Evolutionary conservation across 2,797 vertebrate species (phyloP), one percentile per base, ranked within the genome.

Genomic region (Phataginus tricuspis): DNA sequence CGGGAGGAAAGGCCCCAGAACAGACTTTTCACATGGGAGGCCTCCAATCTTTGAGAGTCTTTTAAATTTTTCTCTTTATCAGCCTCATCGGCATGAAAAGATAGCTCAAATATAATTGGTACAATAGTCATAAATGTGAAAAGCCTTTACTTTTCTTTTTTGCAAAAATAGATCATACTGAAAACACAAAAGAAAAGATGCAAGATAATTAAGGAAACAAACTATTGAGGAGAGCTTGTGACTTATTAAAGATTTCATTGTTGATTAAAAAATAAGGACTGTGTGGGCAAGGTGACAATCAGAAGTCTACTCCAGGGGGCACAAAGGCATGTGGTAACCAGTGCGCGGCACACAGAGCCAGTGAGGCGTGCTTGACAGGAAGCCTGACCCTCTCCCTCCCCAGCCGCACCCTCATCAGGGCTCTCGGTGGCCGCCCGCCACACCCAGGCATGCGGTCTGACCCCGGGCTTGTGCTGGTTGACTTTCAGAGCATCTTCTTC

Each of bases 41-140:
- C 86, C 51, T 49, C 16, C 72, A 25, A 23, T 74, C 91, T 86
- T 45, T 61, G 31, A 39, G 49, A 51, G 75, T 39, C 59, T 77
- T 71, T 94, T 69, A 91, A 77, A 79, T 29, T 88, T 53, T 88
- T 90, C 57, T 90, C 21, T 94, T 71, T 96, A 95, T 90, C 93
- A 89, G 66, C 15, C 75, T 85, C 74, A n/a, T 90, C 92, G 71
- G 31, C 64, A 71, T 90, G 86, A 96, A 97, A 90, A 97, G 93
- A 45, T 27, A 79, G 71, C 86, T 79, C 71, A 77, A 49, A 93
- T 16, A 42, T 94, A 96, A 94, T 34, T 64, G 45, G 79, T 84
- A 86, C 31, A 92, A 51, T 37, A 96, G 87, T 93, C 45, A 77
- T 19, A 97, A 85, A 85, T 57, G 39, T 94, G 80, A 92, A 92